Evolutionary conservation across 2,888 invertebrate genomes (phyloP), one percentile per base, ranked within the genome.

Genomic region (Philhelius pedissequus): DNA sequence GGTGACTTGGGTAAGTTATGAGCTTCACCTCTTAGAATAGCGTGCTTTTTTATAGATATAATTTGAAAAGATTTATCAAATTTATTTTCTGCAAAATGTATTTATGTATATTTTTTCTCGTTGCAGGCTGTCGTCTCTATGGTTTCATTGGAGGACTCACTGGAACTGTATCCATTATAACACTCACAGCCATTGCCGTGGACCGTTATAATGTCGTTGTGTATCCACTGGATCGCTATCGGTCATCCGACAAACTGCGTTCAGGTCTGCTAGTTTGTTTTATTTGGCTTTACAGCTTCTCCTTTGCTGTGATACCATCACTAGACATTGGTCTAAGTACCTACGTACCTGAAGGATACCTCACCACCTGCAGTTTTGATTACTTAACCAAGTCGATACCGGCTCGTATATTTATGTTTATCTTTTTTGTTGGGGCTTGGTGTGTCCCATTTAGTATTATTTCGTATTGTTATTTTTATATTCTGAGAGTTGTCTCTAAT

Each of bases 301-400:
- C 93, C 15, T 96, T 96, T 89, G 94, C 96, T 2, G 90, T 93
- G 5, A 93, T 96, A 66, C 97, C 97, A 0, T 93, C 95, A 0
- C 80, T 91, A 27, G 93, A 94, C 88, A 92, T 96, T 50, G 96
- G 96, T 8, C 93, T 96, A 87, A 95, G 95, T 22, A 93, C 92
- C 38, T 97, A 97, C 91, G 95, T 96, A 15, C 96, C 97, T 6
- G 97, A 97, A 90, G 97, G 96, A 2, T 96, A 94, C 89, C 93
- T 97, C 78, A 96, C 96, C 20, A 95, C 96, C 88, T 97, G 97
- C 91, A 96, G 96, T 88, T 97, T 96, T 89, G 97, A 97, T 90
- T 97, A 97, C 89, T 93, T 97, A 58, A 94, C 95, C 0, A 93
- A 94, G n/a, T 93, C 94, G 69, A 88, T 91, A 0, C 89, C 90